Base-by-base conservation (phyloP, 2,113 vertebrate species). In the Pithys albifrons region DNA sequence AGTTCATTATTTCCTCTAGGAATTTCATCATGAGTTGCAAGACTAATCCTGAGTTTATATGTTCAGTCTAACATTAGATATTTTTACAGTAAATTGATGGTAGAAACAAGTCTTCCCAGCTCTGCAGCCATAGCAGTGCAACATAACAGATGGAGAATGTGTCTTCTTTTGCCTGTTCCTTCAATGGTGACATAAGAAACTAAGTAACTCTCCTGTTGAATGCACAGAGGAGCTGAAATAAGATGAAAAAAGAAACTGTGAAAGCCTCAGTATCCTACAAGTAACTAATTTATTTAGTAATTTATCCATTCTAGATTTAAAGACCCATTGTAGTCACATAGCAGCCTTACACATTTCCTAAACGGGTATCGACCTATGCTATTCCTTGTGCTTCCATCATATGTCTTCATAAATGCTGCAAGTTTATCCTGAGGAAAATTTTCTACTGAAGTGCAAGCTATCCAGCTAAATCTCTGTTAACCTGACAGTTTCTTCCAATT, bases 401-500 rank as follows among this genome's bases (percentile, higher is more conserved):
- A 51, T 1, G 2, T 71, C 22, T 71, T 93, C 57, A 93, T 62
- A 92, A 96, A 75, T 9, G 33, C 71, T 85, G 31, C 4, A 71
- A 43, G 58, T 43, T 67, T 91, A 78, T 84, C 74, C 79, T 19
- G 6, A 69, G 75, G 57, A 86, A 87, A 76, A 83, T 73, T 94
- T 93, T 88, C 46, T 66, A 37, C 14, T 49, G 39, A 96, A 73
- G 41, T 70, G 8, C 75, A 93, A 67, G 91, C 76, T 96, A 91
- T 93, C 57, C 55, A 93, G 33, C 70, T 92, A 90, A 94, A 85
- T 86, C 48, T 90, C 61, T 80, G 71, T 81, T 96, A 97, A 91
- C 49, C 62, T 82, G 90, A 95, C 82, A 88, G 86, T 25, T 94
- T 92, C 61, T 88, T 89, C 89, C 70, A 88, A 94, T 97, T 97